Percentiles rank a stretch among this genome's conserved stretches.
These are phyloP conservation scores for Albula goreensis DNA, from an alignment of 2,113 vertebrate genomes.

Conservation along the genomic window DNA sequence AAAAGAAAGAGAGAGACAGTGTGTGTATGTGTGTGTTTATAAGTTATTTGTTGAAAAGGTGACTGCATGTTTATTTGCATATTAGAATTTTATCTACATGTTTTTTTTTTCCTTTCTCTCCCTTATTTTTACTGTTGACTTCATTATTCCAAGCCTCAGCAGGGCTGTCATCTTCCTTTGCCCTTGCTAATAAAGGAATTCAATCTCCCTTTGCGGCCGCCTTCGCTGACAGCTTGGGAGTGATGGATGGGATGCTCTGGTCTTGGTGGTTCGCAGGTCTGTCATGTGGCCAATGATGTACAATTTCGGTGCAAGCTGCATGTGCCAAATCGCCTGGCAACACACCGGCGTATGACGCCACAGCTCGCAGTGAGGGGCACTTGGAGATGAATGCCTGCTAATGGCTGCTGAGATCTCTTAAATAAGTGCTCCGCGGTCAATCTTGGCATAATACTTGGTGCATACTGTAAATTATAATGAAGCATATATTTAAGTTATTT, in stretches of 20 bases:
- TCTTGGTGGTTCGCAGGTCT: conserved; percentile 6
- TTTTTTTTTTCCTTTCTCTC: neutral
- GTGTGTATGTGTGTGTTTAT: neutral
- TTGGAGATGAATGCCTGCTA: conserved; percentile 13
- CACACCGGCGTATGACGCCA: neutral
- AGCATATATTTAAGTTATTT: neutral
- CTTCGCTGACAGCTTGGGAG: neutral
- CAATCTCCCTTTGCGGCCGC: conserved; percentile 7
- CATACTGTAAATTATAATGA: neutral
- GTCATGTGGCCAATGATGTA: conserved; percentile 23
- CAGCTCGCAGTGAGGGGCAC: neutral
- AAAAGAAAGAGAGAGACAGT: neutral
- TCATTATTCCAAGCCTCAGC: neutral
- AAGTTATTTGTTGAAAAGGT: neutral
- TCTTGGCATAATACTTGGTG: no score
- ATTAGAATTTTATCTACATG: neutral
- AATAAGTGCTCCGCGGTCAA: neutral
- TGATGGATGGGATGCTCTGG: conserved; percentile 23
- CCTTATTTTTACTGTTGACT: neutral
- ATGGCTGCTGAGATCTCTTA: neutral
- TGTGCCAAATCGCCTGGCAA: neutral
- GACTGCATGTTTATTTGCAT: neutral
- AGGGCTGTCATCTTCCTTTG: conserved; percentile 24
- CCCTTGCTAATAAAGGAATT: conserved; percentile 29
- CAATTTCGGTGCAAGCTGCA: conserved; percentile 1